Evolutionary conservation across 2,888 invertebrate genomes (phyloP).

Genomic region (Tortricodes alternella): DNA sequence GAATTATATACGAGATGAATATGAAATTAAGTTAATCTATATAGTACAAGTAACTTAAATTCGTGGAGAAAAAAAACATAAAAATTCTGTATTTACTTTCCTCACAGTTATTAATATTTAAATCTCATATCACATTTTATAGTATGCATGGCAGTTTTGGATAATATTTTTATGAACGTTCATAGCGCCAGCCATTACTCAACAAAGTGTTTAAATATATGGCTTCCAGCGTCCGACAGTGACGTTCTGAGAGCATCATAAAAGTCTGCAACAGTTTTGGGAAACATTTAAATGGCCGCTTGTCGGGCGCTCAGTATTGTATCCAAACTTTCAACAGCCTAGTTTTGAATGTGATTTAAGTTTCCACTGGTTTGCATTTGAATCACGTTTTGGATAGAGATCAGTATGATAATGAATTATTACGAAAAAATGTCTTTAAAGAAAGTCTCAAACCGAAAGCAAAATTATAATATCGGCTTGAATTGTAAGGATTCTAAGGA

Average conservation of each 20-base stretch:
- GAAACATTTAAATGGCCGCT: slow-evolving; percentile 50
- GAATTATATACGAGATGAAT: slow-evolving; percentile 22
- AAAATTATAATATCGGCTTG: too few relatives aligned
- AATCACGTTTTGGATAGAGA: neutral
- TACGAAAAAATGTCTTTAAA: too few relatives aligned
- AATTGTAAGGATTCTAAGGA: too few relatives aligned
- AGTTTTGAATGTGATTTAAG: slow-evolving; percentile 35
- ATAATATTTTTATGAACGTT: slow-evolving; percentile 2
- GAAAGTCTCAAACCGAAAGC: too few relatives aligned
- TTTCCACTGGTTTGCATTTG: slow-evolving; percentile 36
- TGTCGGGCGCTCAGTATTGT: slow-evolving; percentile 43
- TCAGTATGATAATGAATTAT: too few relatives aligned
- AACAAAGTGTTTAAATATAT: slow-evolving; percentile 56
- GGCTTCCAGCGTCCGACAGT: slow-evolving; percentile 43
- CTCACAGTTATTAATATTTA: too few relatives aligned
- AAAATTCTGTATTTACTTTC: too few relatives aligned
- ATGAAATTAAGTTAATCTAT: too few relatives aligned
- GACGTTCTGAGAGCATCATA: slow-evolving; percentile 51
- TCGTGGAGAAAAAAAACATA: too few relatives aligned
- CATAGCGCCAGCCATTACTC: slow-evolving; percentile 39
- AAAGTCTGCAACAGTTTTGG: slow-evolving; percentile 52
- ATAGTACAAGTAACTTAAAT: too few relatives aligned
- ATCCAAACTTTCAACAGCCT: slow-evolving; percentile 43
- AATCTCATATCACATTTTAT: too few relatives aligned
- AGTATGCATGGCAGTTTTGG: neutral